Base-by-base conservation (phyloP, 2,888 invertebrate genomes). In the Furcula furcula region DNA sequence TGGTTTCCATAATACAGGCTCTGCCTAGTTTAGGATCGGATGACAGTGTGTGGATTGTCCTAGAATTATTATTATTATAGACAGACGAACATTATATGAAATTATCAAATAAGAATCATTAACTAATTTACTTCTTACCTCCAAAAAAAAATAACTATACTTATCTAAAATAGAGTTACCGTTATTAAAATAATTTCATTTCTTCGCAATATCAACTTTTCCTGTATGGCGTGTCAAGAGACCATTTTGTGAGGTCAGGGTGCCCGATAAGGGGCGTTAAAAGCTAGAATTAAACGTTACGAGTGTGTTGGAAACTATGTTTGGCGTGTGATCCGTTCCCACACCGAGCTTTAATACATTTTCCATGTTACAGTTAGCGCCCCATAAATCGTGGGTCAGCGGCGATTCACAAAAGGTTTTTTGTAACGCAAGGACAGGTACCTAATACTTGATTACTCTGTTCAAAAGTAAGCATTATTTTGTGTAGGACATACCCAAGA, bases 321-420 rank as follows among this genome's bases (percentile, higher is more conserved):
- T 74, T 69, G 78, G 69, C 74, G 68, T 76, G 73, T 65, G 75
- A 55, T 62, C 60, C 56, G 78, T 86, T 86, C 86, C 84, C 87
- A 87, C 83, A 81, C 68, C 65, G 65, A 51, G 74, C 79, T 79
- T 84, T 88, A 88, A 87, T 86, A 85, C 87, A 86, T 84, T 87
- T 87, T 88, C 81, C 86, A 71, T 88, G 87, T 88, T 80, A 81
- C 81, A 87, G 83, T 88, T 88, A 88, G 87, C 87, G 86, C 85
- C 81, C 74, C 83, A 86, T 87, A 87, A 88, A 88, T 88, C 87
- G 85, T 76, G 82, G 83, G 76, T 71, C 74, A 59, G 77, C 82
- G 80, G 77, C 81, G 76, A 70, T 74, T 76, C 69, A 70, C 80
- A 76, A 70, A 74, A 70, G 74, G 7, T 13, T 78, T 83, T 82